Evolutionary conservation across 92 coral and sea anemone genomes (phyloP), one percentile per base, ranked within the genome.

Genomic region (Pocillopora grandis): DNA sequence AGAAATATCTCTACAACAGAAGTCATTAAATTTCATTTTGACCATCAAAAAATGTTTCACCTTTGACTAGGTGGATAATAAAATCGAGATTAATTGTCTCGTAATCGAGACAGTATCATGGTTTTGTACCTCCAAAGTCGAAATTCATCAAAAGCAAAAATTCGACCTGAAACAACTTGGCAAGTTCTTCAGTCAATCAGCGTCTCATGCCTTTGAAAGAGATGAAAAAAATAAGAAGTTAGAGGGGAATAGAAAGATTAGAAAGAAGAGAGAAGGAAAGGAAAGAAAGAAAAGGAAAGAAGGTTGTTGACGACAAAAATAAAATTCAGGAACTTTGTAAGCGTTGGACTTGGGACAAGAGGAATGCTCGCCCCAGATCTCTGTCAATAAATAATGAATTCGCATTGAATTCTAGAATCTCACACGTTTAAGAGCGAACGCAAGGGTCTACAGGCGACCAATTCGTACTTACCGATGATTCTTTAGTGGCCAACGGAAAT

Each of bases 401-500:
- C 14, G 31, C 31, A 27, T 27, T 27, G 31, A 27, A 27, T 27
- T 27, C 31, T 27, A 27, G 31, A 27, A 27, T 27, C 31, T 27
- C 31, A 27, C 31, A 66, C 2, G 37, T 15, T 66, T 66, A 11
- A 14, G 37, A 66, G 71, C 71, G 2, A 31, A 31, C 37, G 71
- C 35, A 65, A 27, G 71, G 12, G 27, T 5, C 4, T 3, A 42
- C 52, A 42, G 8, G 8, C 52, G 8, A 42, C 7, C 8, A 7
- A 42, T 42, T 42, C 52, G 5, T 65, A 83, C 86, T 49, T 83
- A 83, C 86, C 80, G 48, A 13, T 62, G 73, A 56, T 11, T 49
- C 65, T 83, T 71, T 19, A 83, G 80, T 83, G 86, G 55, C 86
- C 66, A 73, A 83, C 86, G 35, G 80, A 68, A 83, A 83, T 83